These are phyloP conservation scores for Drosophila triauraria DNA, from an alignment of 1,140 invertebrate genomes.

Conservation along the genomic window DNA sequence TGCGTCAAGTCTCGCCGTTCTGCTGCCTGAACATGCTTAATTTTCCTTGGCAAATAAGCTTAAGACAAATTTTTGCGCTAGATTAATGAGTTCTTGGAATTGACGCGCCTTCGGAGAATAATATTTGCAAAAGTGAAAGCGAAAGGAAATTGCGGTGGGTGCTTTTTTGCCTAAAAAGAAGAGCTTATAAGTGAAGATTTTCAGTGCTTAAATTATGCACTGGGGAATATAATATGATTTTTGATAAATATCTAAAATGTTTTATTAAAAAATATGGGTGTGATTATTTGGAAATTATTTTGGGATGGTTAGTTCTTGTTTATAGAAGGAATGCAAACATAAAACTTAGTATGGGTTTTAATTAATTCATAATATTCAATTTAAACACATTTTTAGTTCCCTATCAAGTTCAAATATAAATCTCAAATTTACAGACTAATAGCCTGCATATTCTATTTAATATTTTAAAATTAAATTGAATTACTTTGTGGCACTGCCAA, in stretches of 20 bases:
- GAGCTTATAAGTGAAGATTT: neutral
- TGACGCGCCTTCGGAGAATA: slow-evolving; percentile 37
- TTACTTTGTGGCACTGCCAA: neutral
- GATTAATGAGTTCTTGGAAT: slow-evolving; percentile 72
- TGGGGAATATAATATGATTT: neutral
- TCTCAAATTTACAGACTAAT: neutral
- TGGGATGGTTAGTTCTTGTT: no score
- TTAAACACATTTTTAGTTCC: no score
- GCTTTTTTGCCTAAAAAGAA: neutral
- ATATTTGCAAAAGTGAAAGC: slow-evolving; percentile 25
- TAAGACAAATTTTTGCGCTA: slow-evolving; percentile 66
- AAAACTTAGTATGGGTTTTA: no score
- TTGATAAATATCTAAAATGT: neutral
- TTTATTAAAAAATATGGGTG: no score
- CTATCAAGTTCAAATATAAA: no score
- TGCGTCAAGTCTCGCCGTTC: slow-evolving; percentile 58
- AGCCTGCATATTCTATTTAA: neutral
- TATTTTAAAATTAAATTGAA: neutral
- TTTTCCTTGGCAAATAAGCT: slow-evolving; percentile 70
- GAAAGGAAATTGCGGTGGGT: slow-evolving; percentile 18
- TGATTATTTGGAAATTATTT: no score
- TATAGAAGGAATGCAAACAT: no score
- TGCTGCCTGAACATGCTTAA: slow-evolving; percentile 58
- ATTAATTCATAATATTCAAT: no score
- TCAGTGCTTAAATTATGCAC: slow-evolving; percentile 5